phyloP scores from a whole-genome alignment of 2,113 vertebrate genomes.

The Campylorhamphus procurvoides region DNA sequence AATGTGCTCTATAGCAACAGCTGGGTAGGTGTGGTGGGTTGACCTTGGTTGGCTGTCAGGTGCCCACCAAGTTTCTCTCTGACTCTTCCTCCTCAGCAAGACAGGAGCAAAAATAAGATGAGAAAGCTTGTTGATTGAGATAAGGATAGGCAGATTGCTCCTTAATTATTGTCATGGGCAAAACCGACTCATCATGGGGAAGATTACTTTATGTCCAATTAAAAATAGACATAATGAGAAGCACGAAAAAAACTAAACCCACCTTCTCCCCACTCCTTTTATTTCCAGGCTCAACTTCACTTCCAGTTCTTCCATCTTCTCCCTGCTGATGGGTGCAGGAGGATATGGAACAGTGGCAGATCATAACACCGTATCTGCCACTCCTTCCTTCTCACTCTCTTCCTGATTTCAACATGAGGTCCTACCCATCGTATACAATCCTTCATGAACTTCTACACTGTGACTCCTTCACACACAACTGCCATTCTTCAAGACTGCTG shows the following conservation, averaged over 20 bases:
- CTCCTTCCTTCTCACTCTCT: not conserved
- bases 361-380: not conserved
- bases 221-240: not conserved
- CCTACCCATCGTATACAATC: no score
- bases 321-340: rapidly evolving
- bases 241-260: not conserved
- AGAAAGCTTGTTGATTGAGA: not conserved
- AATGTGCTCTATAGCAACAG: not conserved
- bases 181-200: not conserved
- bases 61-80: not conserved
- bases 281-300: not conserved
- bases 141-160: not conserved
- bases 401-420: not conserved
- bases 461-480: not conserved
- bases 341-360: rapidly evolving
- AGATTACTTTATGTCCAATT: not conserved
- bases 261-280: not conserved
- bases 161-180: not conserved
- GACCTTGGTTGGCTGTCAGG: not conserved
- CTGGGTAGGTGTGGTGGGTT: not conserved
- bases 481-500: not conserved
- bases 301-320: not conserved
- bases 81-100: not conserved
- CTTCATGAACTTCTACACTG: not conserved
- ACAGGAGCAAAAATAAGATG: not conserved